Evolutionary conservation across 1,140 invertebrate genomes (phyloP), one percentile per base, ranked within the genome.

Genomic region (Leptopilina clavipes): DNA sequence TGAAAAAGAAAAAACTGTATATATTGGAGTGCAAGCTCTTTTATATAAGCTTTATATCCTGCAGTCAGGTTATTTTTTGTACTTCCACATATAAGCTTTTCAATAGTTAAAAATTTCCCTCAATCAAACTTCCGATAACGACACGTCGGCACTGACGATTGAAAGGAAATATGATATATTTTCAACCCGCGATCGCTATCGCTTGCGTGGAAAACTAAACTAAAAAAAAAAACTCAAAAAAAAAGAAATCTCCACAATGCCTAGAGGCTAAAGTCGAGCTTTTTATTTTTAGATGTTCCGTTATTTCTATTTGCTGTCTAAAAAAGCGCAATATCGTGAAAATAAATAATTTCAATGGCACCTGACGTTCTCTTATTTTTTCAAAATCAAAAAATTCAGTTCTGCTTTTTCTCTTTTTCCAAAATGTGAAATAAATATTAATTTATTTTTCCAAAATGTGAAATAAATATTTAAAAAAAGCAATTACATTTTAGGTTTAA

Each of bases 91-190:
- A 31, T 65, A 25, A 65, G 56, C 56, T 65, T 65, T 31, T 31
- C 22, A 31, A 31, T 65, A n/a, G 22, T 65, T 31, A 65, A 11
- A n/a, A 65, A 65, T n/a, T 14, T 1, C 59, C 59, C 25, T 31
- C 25, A 31, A 65, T 65, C 59, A 31, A 65, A 65, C 59, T 65
- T 31, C 25, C 59, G 22, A 31, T 65, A 65, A 65, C 22, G 59
- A 31, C 59, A 65, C 59, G 59, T 65, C 19, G 59, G 25, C 10
- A 65, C 14, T 65, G 12, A 65, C 59, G 22, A 65, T 65, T 37
- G 22, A 37, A 65, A 65, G 25, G 59, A 65, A 31, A 65, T 65
- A 22, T 31, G 59, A 65, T 65, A 65, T 65, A 65, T 31, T 37
- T 65, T 52, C 1, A 11, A 25, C 19, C 11, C 25, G 25, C 10